Conservation (phyloP, 2,888 invertebrate genomes). For the Dynastes tityus region DNA sequence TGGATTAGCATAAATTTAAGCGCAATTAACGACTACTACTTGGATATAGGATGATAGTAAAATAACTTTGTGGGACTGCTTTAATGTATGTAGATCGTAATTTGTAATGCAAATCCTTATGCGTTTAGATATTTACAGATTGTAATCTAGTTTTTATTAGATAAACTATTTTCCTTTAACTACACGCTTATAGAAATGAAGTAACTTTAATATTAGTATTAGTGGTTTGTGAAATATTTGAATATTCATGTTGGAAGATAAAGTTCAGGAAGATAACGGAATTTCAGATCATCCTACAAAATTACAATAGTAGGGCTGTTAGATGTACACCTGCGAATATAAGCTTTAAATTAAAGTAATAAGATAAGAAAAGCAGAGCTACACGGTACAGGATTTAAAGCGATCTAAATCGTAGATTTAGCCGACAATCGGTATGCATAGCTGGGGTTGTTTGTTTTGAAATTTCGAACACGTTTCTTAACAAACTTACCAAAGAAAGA, state of each 20-base stretch:
- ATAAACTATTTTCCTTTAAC: neutral
- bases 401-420: no score
- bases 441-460: no score
- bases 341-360: no score
- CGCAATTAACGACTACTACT: constrained; percentile 22
- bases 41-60: constrained; percentile 7
- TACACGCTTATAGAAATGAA: neutral
- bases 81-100: constrained; percentile 30
- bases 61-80: constrained; percentile 20
- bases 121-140: constrained; percentile 19
- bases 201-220: neutral
- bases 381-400: no score
- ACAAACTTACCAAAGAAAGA: no score
- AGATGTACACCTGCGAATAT: no score
- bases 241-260: neutral
- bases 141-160: constrained; percentile 27
- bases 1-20: constrained; percentile 39
- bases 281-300: no score
- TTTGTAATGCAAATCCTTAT: constrained; percentile 31
- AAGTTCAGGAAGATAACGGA: no score
- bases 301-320: no score
- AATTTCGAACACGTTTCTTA: no score
- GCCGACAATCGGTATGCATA: no score
- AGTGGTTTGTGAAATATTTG: neutral
- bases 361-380: no score